phyloP scores from a whole-genome alignment of 2,113 vertebrate genomes.

The Noctilio leporinus region DNA sequence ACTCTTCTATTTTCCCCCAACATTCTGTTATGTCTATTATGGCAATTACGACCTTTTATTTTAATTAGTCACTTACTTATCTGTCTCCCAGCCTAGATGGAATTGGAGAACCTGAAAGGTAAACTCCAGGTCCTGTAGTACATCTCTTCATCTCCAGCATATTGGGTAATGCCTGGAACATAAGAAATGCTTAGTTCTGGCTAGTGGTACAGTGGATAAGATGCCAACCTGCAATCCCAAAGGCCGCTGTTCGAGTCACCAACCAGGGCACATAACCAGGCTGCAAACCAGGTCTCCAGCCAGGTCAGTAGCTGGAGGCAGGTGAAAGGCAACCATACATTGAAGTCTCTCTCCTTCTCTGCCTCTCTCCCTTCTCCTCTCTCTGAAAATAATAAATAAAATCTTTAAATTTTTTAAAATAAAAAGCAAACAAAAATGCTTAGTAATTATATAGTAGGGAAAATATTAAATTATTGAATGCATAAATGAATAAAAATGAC shows the following conservation, averaged over 20 bases:
- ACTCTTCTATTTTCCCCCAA: background rate
- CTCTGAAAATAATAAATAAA: too few species aligned
- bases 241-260: too few species aligned
- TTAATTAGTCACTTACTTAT: background rate
- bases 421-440: too few species aligned
- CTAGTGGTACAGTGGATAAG: too few species aligned
- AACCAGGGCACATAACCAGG: too few species aligned
- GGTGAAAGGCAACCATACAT: too few species aligned
- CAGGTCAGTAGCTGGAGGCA: too few species aligned
- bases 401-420: too few species aligned
- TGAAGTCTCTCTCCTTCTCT: too few species aligned
- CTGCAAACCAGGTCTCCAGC: too few species aligned
- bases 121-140: background rate
- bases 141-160: background rate
- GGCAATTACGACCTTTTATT: background rate
- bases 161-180: background rate
- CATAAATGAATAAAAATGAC: slow-evolving; percentile 28
- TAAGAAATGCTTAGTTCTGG: background rate
- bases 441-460: background rate
- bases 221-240: too few species aligned
- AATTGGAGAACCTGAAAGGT: background rate
- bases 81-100: background rate
- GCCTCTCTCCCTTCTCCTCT: too few species aligned
- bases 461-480: background rate
- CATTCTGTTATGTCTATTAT: background rate